Evolutionary conservation across 92 coral and sea anemone genomes (phyloP), one percentile per base, ranked within the genome.

Genomic region (Zoanthus solanderi): DNA sequence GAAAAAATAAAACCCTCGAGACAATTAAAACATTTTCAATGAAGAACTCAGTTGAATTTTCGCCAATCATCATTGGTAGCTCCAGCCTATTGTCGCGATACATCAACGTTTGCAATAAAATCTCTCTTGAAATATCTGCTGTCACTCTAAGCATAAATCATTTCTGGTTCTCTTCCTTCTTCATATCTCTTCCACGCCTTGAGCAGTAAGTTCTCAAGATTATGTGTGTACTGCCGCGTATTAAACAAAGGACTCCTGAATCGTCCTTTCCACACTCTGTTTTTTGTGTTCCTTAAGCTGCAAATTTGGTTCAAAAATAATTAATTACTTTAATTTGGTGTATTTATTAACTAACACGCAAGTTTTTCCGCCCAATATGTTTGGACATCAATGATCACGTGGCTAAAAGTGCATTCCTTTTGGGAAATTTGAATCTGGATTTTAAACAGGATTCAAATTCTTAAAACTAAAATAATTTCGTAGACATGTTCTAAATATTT

Each of bases 151-250:
- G 89, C 95, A 18, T 88, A 44, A 30, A 97, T 75, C 79, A 95
- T 97, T 52, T 94, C 98, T 7, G 88, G 75, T 18, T 90, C 94
- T 57, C 75, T 89, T 18, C 93, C 94, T 42, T 90, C 83, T 52
- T 93, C 93, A 76, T 92, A 89, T 83, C 99, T 93, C 88, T 90
- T 89, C 99, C 99, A 97, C 91, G 96, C 92, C 61, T 92, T 92
- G 29, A 81, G 34, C 66, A 94, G 90, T 50, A 97, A 84, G 48
- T 86, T 81, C 88, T 97, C 99, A 47, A 97, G 95, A 87, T 91
- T 92, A 76, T 83, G 93, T 11, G 98, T 89, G 84, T 97, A 97
- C 81, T 95, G 97, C 71, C 93, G 80, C 46, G 98, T 97, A 95
- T 95, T 90, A 90, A 97, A 97, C 78, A 97, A 91, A 29, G 98